A percentile compares a stretch with the other conserved stretches of the same genome.
Evolutionary conservation across 2,888 invertebrate genomes (phyloP).

Genomic region (Tetranychus truncatus): DNA sequence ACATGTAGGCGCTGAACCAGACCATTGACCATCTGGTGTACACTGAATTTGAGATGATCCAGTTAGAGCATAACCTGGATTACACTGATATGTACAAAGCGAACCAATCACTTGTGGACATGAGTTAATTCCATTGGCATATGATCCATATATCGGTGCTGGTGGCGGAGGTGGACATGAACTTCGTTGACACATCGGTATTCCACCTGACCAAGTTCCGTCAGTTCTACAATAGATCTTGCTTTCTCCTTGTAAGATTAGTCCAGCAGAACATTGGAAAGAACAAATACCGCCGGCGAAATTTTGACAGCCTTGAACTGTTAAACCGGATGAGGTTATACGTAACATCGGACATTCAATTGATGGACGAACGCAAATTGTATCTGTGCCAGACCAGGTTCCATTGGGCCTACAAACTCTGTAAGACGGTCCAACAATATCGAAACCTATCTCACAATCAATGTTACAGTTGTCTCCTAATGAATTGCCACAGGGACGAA

Average conservation of each 20-base stretch:
- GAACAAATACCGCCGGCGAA: slow-evolving; percentile 12
- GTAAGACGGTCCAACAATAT: slow-evolving; percentile 10
- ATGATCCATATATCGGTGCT: background rate
- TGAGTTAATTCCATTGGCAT: background rate
- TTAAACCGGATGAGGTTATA: background rate
- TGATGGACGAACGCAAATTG: background rate
- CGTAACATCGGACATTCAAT: slow-evolving; percentile 8
- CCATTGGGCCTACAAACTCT: slow-evolving; percentile 10
- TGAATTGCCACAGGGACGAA: slow-evolving; percentile 5
- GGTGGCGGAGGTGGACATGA: background rate
- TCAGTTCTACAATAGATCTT: slow-evolving; percentile 2
- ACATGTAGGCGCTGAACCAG: background rate
- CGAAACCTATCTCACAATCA: slow-evolving; percentile 7
- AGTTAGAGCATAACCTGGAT: background rate
- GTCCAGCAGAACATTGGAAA: slow-evolving; percentile 2
- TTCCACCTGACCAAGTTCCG: slow-evolving; percentile 4
- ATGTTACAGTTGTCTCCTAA: slow-evolving; percentile 10
- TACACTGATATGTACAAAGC: slow-evolving; percentile 1
- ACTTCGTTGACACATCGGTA: background rate
- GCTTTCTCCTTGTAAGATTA: background rate
- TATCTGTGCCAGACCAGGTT: slow-evolving; percentile 7
- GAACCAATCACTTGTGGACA: background rate
- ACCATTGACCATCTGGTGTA: background rate
- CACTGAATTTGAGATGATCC: slow-evolving; percentile 2
- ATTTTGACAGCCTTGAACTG: slow-evolving; percentile 4